A percentile compares a stretch with the other conserved stretches of the same genome.
These are phyloP conservation scores for Hippasteria phrygiana DNA, from an alignment of 53 echinoderm and acorn worm genomes.

Conservation along the genomic window DNA sequence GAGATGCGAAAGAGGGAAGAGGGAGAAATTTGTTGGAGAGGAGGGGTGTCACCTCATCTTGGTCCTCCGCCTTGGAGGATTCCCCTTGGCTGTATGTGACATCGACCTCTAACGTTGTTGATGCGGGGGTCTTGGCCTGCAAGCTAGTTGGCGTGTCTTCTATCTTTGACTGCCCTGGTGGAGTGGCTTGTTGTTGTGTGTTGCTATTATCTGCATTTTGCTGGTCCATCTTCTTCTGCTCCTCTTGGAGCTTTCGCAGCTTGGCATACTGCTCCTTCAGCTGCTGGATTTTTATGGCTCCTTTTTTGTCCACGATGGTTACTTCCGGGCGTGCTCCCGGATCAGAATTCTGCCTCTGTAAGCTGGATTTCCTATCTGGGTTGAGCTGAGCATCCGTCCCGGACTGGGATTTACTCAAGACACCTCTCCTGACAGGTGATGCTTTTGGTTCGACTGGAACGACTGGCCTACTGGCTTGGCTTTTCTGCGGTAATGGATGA, in stretches of 20 bases:
- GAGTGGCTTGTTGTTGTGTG: not conserved
- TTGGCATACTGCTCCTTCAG: conserved; percentile 95
- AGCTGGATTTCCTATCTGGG: not conserved
- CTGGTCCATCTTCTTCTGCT: conserved; percentile 50
- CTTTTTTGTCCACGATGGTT: conserved; percentile 50
- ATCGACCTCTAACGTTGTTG: conserved; percentile 49
- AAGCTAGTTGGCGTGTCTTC: conserved; percentile 48
- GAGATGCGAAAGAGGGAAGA: not conserved
- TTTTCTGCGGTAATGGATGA: not conserved
- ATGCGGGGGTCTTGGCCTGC: conserved; percentile 35
- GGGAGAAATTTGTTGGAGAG: conserved; percentile 49
- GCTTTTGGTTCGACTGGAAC: conserved; percentile 23
- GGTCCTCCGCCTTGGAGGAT: conserved; percentile 58
- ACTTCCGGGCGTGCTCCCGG: conserved; percentile 14
- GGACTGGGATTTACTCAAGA: conserved; percentile 36
- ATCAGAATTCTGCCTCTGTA: conserved; percentile 39
- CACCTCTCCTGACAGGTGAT: conserved; percentile 14
- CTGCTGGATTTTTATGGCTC: conserved; percentile 69
- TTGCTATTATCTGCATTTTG: not conserved
- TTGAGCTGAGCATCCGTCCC: conserved; percentile 3
- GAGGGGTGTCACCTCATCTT: conserved; percentile 68
- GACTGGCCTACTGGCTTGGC: not conserved
- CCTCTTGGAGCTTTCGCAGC: conserved; percentile 82
- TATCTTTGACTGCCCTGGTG: not conserved
- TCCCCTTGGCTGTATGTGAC: conserved; percentile 57